Evolutionary conservation across 2,888 invertebrate species (phyloP), one percentile per base, ranked within the genome.

Genomic region (Syrista parreyssii): DNA sequence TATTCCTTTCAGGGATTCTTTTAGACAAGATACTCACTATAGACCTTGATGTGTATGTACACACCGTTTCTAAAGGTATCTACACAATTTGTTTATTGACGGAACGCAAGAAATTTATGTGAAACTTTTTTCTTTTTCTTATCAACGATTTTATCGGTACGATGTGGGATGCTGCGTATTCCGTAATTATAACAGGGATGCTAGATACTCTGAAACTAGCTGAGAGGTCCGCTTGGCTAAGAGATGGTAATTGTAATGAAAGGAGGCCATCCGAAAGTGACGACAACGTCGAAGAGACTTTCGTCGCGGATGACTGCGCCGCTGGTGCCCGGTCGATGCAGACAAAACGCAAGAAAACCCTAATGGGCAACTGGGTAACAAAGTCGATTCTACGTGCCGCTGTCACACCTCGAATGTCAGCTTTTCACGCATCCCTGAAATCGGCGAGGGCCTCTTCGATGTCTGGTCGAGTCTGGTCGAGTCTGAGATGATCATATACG

Each of bases 351-450:
- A 80, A 81, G 75, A 78, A 79, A 78, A 77, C 81, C 76, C 33
- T 35, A 74, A 78, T 77, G 79, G 75, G 79, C 79, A 83, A 82
- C 79, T 32, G 69, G 75, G 76, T 78, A 71, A 80, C 81, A 83
- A 84, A 84, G 85, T 85, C 84, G 81, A 86, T 86, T 87, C 81
- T 15, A 40, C 15, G 40, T 15, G 77, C 78, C 80, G 83, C 85
- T 85, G 86, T 85, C 87, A 87, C 88, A 85, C 85, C 86, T 87
- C 82, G 84, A 84, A 84, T 84, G 84, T 87, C 87, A 85, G 82
- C 82, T 85, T 84, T 86, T 88, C 86, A 85, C 88, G 86, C 87
- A 85, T 86, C 83, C 83, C 80, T 86, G 85, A 82, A 86, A 85
- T 83, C 82, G 82, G 83, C 84, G 84, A 85, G 84, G 84, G 40